A percentile compares a stretch with the other conserved stretches of the same genome.
Conservation (phyloP, 2,797 vertebrate species). For the Siniperca obscura region DNA sequence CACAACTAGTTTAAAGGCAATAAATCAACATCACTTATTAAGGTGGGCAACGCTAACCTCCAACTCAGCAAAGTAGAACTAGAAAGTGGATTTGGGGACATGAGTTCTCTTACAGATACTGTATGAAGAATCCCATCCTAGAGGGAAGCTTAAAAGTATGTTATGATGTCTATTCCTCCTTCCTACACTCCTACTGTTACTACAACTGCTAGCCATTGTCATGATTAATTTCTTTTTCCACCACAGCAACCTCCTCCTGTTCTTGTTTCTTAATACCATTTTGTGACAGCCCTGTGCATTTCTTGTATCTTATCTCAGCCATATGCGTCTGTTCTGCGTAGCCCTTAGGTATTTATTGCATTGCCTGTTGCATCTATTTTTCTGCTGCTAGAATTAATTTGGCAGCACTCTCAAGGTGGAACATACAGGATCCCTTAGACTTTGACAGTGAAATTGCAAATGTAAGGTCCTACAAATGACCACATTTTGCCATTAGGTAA, state of each 20-base stretch:
- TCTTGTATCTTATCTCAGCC: constrained; percentile 11
- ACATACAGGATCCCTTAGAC: neutral
- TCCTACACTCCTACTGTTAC: constrained; percentile 36
- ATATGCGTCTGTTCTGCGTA: neutral
- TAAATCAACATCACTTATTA: constrained; percentile 80
- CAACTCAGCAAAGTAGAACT: constrained; percentile 72
- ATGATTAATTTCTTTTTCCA: constrained; percentile 41
- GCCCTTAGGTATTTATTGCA: neutral
- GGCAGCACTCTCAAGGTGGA: neutral
- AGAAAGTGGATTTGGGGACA: constrained; percentile 54
- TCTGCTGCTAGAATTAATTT: neutral
- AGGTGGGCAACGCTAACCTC: constrained; percentile 63
- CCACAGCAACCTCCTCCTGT: constrained; percentile 2
- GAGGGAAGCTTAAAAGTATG: constrained; percentile 26
- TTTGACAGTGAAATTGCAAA: constrained; percentile 5
- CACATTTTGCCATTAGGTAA: neutral
- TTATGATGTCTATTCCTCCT: constrained; percentile 20
- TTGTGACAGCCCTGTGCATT: constrained; percentile 8
- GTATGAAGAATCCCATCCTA: constrained; percentile 23
- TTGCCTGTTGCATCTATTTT: constrained; percentile 9
- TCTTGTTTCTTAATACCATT: constrained; percentile 20
- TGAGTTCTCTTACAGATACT: constrained; percentile 37
- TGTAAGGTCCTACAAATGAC: neutral
- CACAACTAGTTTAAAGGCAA: constrained; percentile 77
- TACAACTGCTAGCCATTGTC: constrained; percentile 30